Percentiles rank a stretch among this genome's conserved stretches.
phyloP scores from a whole-genome alignment of 2,113 vertebrate species.

The Cercopithecus mona region DNA sequence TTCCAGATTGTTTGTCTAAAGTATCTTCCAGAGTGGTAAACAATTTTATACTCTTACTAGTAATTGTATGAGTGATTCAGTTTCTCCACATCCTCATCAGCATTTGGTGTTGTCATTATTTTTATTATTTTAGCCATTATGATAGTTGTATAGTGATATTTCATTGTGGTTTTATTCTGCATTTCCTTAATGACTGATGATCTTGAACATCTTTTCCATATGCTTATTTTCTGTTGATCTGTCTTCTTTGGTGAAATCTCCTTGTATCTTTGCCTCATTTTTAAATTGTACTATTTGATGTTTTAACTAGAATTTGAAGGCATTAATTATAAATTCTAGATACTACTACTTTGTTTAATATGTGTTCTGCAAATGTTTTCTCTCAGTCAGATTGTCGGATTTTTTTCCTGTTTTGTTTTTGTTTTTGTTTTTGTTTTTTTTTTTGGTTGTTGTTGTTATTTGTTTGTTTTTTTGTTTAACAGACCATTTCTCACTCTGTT shows the following conservation, averaged over 20 bases:
- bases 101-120: background rate
- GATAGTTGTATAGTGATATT: background rate
- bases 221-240: background rate
- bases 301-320: background rate
- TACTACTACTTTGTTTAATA: background rate
- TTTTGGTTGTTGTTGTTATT: background rate
- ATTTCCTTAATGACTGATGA: background rate
- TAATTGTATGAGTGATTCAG: background rate
- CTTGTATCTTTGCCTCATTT: background rate
- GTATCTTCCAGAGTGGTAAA: background rate
- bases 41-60: background rate
- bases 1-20: background rate
- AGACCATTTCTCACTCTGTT: too few relatives aligned
- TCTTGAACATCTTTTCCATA: background rate
- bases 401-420: background rate
- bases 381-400: background rate
- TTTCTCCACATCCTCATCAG: background rate
- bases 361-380: background rate
- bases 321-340: background rate
- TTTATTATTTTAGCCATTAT: background rate
- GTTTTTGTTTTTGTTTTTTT: too few relatives aligned
- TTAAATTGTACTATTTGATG: background rate
- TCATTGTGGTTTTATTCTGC: background rate
- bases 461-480: too few relatives aligned
- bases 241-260: background rate